Conservation (phyloP, 2,888 invertebrate species). For the Netelia melanura region DNA sequence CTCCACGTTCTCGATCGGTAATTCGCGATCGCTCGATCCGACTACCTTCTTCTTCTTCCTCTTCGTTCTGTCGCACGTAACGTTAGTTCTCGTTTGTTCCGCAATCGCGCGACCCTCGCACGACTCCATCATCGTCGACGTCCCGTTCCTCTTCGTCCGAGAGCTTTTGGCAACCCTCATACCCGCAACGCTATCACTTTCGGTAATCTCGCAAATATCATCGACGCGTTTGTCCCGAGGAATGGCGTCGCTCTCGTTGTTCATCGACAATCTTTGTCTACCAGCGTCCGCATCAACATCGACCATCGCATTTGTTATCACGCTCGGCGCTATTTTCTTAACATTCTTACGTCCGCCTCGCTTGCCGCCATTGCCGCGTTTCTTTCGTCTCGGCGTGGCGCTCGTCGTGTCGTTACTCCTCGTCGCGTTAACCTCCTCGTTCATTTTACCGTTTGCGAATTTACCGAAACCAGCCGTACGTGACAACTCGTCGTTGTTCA, state of each 20-base stretch:
- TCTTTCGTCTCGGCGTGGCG: constrained; percentile 69
- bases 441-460: constrained; percentile 75
- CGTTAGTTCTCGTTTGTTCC: constrained; percentile 21
- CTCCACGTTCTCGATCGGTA: constrained; percentile 67
- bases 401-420: constrained; percentile 56
- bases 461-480: constrained; percentile 78
- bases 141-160: constrained; percentile 76
- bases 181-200: constrained; percentile 83
- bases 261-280: constrained; percentile 48
- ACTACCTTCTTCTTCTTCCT: constrained; percentile 7
- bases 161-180: constrained; percentile 84
- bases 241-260: constrained; percentile 37
- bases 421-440: constrained; percentile 1
- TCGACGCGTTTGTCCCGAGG: constrained; percentile 3
- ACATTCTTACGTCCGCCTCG: constrained; percentile 61
- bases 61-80: constrained; percentile 16
- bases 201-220: constrained; percentile 80
- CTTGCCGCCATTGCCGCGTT: constrained; percentile 68
- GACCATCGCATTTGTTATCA: neutral
- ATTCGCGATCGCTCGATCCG: constrained; percentile 37
- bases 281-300: constrained; percentile 47
- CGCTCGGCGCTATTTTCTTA: constrained; percentile 15
- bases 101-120: constrained; percentile 11
- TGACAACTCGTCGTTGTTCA: constrained; percentile 75
- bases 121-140: constrained; percentile 18